These are phyloP conservation scores for Accipiter cooperii DNA, from an alignment of 2,113 vertebrate genomes.

Conservation along the genomic window DNA sequence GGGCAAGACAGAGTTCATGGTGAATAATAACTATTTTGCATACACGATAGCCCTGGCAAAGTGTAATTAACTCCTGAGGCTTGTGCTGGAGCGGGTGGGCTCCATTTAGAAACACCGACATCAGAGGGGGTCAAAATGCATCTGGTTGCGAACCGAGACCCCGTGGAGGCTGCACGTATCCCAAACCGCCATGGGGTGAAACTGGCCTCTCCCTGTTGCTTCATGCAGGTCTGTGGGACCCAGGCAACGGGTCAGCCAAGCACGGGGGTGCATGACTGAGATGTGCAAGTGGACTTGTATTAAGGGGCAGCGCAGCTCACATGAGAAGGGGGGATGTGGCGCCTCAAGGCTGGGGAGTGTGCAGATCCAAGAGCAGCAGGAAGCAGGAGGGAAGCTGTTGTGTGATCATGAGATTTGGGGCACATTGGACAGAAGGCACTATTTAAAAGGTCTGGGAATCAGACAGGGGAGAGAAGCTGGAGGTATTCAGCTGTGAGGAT, in stretches of 20 bases:
- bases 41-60: neutral
- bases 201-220: neutral
- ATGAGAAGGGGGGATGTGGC: rapidly evolving
- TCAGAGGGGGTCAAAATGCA: neutral
- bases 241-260: neutral
- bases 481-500: neutral
- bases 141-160: rapidly evolving
- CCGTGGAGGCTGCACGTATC: rapidly evolving
- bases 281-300: too few species aligned
- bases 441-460: neutral
- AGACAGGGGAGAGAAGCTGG: neutral
- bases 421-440: neutral
- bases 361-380: neutral
- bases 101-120: neutral
- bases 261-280: rapidly evolving
- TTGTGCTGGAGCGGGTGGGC: neutral
- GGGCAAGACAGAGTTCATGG: neutral
- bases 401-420: neutral
- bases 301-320: neutral
- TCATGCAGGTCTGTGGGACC: rapidly evolving
- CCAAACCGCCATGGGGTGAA: rapidly evolving
- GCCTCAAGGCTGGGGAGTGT: neutral
- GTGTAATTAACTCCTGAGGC: neutral
- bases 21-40: neutral
- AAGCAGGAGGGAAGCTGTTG: neutral